Conservation (phyloP, 1,140 invertebrate species). For the Tribolium castaneum region DNA sequence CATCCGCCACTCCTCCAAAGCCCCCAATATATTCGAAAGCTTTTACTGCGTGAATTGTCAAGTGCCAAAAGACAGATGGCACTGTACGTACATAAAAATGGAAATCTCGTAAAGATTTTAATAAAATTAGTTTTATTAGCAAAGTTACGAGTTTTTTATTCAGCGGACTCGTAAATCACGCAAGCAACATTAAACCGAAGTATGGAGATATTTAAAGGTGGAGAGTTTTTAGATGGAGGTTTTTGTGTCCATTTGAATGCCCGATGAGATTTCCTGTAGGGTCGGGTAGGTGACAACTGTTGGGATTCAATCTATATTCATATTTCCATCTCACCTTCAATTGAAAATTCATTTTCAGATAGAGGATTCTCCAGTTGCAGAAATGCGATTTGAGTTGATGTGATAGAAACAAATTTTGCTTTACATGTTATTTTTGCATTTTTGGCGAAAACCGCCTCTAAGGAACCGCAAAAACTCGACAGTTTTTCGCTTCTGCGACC, state of each 20-base stretch:
- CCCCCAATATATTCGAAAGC: not conserved
- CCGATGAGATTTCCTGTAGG: conserved; percentile 34
- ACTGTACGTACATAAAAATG: not conserved
- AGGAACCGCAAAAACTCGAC: not conserved
- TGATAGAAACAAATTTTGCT: conserved; percentile 33
- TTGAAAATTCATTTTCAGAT: conserved; percentile 40
- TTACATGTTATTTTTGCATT: conserved; percentile 38
- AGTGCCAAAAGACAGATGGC: not conserved
- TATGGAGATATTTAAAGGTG: conserved; percentile 20
- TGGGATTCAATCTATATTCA: conserved; percentile 50
- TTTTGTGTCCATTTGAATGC: conserved; percentile 38
- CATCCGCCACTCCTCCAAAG: conserved; percentile 10
- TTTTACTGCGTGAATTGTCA: conserved; percentile 14
- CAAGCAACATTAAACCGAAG: conserved; percentile 14
- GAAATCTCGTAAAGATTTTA: conserved; percentile 16
- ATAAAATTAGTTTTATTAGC: conserved; percentile 9
- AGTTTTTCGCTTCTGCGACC: no score
- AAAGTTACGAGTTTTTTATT: not conserved
- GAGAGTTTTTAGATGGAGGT: conserved; percentile 14
- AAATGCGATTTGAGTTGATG: conserved; percentile 38
- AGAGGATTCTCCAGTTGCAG: not conserved
- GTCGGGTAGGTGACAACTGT: conserved; percentile 36
- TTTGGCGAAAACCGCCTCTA: not conserved
- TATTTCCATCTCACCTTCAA: conserved; percentile 44
- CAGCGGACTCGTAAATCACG: conserved; percentile 12